Conservation (phyloP, 2,113 vertebrate genomes). For the Xenotilapia flavipinnis region DNA sequence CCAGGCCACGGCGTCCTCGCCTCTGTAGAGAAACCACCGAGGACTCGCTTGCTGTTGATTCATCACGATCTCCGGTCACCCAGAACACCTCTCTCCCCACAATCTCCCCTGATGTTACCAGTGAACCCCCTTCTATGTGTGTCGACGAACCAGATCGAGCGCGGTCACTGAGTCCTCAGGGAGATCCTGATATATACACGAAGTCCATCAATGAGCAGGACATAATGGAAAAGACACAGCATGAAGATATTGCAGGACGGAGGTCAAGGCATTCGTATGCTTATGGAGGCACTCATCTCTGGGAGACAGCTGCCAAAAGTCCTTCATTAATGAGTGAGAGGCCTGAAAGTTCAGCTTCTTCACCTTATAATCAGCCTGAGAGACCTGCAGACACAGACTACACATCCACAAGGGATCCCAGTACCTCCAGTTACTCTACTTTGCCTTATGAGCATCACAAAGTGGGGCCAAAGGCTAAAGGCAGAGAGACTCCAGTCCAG, state of each 20-base stretch:
- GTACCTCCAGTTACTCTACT: constrained; percentile 50
- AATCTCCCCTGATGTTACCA: constrained; percentile 30
- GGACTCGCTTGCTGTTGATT: constrained; percentile 27
- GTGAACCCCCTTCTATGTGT: constrained; percentile 13
- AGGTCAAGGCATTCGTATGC: constrained; percentile 25
- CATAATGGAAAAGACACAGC: neutral
- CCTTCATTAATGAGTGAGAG: neutral
- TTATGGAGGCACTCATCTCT: constrained; percentile 13
- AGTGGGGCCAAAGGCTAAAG: constrained; percentile 35
- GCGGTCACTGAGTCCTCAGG: constrained; percentile 22
- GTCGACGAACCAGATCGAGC: constrained; percentile 1
- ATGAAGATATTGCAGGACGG: neutral
- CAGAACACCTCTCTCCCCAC: constrained; percentile 63
- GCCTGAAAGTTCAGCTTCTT: constrained; percentile 13
- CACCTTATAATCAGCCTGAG: neutral
- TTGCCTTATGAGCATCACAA: constrained; percentile 54
- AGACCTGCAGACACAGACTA: neutral
- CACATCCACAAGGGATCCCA: constrained; percentile 2
- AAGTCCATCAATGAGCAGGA: constrained; percentile 40
- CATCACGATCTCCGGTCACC: constrained; percentile 51
- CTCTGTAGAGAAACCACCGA: neutral
- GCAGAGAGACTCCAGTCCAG: neutral
- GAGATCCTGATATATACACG: neutral
- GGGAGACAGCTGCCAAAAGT: constrained; percentile 9
- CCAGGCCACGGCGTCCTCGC: neutral